phyloP scores from a whole-genome alignment of 2,113 vertebrate species.

The Pelobates fuscus region DNA sequence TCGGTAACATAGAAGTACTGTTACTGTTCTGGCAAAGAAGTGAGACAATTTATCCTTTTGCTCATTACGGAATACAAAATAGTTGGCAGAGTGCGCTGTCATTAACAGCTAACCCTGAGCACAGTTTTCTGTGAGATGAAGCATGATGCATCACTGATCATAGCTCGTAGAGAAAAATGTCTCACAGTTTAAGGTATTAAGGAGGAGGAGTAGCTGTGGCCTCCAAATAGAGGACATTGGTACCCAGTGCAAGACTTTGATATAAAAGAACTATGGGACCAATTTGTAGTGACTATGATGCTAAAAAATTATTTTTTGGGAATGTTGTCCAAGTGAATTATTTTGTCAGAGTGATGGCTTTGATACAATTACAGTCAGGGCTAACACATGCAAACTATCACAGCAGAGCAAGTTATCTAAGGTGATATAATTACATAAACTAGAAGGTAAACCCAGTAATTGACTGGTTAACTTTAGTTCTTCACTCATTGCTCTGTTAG shows the following conservation, averaged over 20 bases:
- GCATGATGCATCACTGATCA: slow-evolving; percentile 42
- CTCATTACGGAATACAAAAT: slow-evolving; percentile 47
- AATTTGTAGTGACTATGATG: slow-evolving; percentile 6
- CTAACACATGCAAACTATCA: too few species aligned
- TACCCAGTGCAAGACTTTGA: slow-evolving; percentile 15
- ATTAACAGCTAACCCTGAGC: slow-evolving; percentile 45
- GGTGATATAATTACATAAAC: too few species aligned
- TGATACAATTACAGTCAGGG: too few species aligned
- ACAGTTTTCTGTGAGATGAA: slow-evolving; percentile 34
- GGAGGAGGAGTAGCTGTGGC: slow-evolving; percentile 14
- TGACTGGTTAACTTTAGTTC: too few species aligned
- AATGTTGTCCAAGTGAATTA: too few species aligned
- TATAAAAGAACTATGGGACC: neutral
- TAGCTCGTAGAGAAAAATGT: slow-evolving; percentile 39
- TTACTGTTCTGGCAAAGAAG: slow-evolving; percentile 27
- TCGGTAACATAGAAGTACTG: slow-evolving; percentile 23
- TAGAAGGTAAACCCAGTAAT: too few species aligned
- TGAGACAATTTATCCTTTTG: slow-evolving; percentile 46
- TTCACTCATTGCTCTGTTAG: too few species aligned
- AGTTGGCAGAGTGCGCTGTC: slow-evolving; percentile 41
- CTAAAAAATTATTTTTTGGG: slow-evolving; percentile 23
- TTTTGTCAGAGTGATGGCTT: too few species aligned
- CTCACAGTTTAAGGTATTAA: slow-evolving; percentile 21
- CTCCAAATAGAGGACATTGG: slow-evolving; percentile 35
- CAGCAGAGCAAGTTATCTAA: too few species aligned